Conservation (phyloP, 2,113 vertebrate species). For the Leptocoma aspasia region DNA sequence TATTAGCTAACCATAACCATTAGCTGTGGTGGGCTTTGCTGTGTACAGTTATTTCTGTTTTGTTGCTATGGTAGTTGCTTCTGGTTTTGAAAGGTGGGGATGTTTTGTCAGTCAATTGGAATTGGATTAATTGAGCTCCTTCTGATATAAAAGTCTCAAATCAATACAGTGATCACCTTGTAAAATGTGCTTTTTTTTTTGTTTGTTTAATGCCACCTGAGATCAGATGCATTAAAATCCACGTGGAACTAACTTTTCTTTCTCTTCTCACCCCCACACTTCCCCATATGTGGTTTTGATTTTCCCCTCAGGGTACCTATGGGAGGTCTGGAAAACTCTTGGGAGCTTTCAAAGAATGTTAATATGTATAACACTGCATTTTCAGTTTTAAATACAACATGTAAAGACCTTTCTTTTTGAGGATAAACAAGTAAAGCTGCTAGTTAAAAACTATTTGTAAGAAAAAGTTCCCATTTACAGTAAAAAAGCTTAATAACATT, state of each 20-base stretch:
- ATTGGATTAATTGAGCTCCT: conserved; percentile 16
- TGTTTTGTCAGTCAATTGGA: not conserved
- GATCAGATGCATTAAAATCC: conserved; percentile 34
- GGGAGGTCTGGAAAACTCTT: conserved; percentile 52
- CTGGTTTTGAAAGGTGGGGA: conserved; percentile 1
- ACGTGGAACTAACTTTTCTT: conserved; percentile 6
- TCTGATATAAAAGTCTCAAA: conserved; percentile 12
- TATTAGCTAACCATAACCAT: not conserved
- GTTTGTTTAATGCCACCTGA: not conserved
- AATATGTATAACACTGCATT: conserved; percentile 26
- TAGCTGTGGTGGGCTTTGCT: not conserved
- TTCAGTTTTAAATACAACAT: conserved; percentile 29
- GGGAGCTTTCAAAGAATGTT: conserved; percentile 46
- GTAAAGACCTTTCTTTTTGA: conserved; percentile 5
- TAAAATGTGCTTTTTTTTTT: not conserved
- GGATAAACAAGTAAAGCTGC: conserved; percentile 26
- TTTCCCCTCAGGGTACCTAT: conserved; percentile 58
- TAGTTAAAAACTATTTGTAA: not conserved
- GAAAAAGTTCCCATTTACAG: not conserved
- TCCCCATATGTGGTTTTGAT: conserved; percentile 52
- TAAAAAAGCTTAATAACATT: conserved; percentile 21
- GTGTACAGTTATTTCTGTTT: not conserved
- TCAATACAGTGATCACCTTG: not conserved
- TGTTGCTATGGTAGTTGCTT: not conserved
- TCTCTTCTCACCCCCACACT: conserved; percentile 51